Evolutionary conservation across 2,888 invertebrate genomes (phyloP), one percentile per base, ranked within the genome.

Genomic region (Microplitis manilae): DNA sequence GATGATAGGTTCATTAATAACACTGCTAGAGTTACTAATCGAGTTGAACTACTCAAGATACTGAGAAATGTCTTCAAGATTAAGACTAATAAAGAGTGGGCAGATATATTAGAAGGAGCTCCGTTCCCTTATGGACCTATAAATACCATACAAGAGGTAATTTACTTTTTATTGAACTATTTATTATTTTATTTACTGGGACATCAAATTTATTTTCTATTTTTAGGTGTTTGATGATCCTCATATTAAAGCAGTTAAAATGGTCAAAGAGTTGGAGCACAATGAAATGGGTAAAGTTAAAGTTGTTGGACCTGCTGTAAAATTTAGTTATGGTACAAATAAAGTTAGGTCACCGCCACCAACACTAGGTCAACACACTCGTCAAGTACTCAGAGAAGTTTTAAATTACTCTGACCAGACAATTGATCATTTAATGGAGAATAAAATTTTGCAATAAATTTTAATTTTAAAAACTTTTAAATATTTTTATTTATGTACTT

Each of bases 101-200:
- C 93, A 79, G 83, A 88, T 1, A 86, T 93, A 62, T 95, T 98
- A 84, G 93, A 94, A 76, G 93, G 93, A 17, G 93, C 94, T 0
- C 91, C 94, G 1, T 96, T 98, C 88, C 97, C 98, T 0, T 95
- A 94, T 85, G 98, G 97, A 0, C 97, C 97, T 0, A 94, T 99
- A 4, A 98, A 99, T 90, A 94, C 92, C 64, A 94, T 98, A 90
- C 62, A 69, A 38, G 70, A 78, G 65, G 70, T 76, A 62, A 76
- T 60, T 13, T 50, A 62, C 0, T 69, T 68, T 59, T 38, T 30
- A 9, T 1, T 62, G 6, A 20, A 62, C 67, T 8, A 5, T 6
- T 65, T 50, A 5, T 9, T 13, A 38, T 5, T 4, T 39, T 60
- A 30, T 30, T 13, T 41, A 38, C 7, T 68, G 5, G 38, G n/a